A percentile compares a stretch with the other conserved stretches of the same genome.
Conservation (phyloP, 2,113 vertebrate species). For the Pluvialis apricaria region DNA sequence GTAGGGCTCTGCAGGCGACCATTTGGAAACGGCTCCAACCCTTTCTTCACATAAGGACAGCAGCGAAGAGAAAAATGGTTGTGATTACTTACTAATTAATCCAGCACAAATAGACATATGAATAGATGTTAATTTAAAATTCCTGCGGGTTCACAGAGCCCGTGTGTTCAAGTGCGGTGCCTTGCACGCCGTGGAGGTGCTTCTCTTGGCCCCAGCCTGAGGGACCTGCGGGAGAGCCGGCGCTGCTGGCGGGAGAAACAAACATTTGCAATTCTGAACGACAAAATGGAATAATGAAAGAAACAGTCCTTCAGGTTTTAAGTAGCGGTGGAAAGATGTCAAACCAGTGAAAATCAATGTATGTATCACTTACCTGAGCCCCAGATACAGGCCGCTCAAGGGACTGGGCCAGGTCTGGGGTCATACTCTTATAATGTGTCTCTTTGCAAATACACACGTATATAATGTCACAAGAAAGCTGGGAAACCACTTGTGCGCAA, state of each 20-base stretch:
- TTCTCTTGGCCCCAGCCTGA: background rate
- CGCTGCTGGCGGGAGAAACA: background rate
- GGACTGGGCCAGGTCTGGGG: background rate
- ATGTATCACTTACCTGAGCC: fast-evolving
- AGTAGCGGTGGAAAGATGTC: background rate
- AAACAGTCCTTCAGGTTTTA: background rate
- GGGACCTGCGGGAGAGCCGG: background rate
- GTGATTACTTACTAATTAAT: background rate
- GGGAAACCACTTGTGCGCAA: background rate
- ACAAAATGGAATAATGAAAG: background rate
- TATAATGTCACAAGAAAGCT: background rate
- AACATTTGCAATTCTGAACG: background rate
- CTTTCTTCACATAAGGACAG: background rate
- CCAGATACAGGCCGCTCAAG: background rate
- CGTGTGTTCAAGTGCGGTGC: background rate
- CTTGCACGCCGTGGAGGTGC: fast-evolving
- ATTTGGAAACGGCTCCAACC: background rate
- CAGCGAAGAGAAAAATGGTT: background rate
- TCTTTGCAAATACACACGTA: fast-evolving
- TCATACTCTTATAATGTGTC: fast-evolving
- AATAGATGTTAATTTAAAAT: background rate
- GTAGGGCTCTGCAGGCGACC: background rate
- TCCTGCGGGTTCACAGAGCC: background rate
- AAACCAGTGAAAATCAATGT: background rate
- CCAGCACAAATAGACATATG: fast-evolving